These are phyloP conservation scores for Pterocles orientalis DNA, from an alignment of 2,113 vertebrate genomes.

Conservation along the genomic window DNA sequence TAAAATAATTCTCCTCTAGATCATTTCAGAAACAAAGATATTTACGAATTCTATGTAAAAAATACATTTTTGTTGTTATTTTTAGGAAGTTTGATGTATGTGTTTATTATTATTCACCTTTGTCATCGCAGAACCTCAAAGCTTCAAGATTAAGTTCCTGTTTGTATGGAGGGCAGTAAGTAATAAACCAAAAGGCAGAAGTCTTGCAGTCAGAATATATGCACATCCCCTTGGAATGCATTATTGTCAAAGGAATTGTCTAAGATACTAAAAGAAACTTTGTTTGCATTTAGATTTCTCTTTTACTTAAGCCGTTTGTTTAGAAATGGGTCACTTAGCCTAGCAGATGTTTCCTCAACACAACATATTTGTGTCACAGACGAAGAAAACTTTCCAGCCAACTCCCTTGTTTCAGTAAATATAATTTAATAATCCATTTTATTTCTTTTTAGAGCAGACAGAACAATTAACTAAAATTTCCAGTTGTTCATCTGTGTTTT, in stretches of 20 bases:
- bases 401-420: not conserved
- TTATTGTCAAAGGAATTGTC: not conserved
- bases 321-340: slow-evolving; percentile 11
- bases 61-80: not conserved
- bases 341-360: slow-evolving; percentile 27
- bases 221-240: not conserved
- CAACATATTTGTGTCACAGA: not conserved
- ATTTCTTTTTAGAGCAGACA: not conserved
- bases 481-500: not conserved
- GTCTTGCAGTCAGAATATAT: not conserved
- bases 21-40: not conserved
- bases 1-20: not conserved
- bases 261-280: not conserved
- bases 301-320: slow-evolving; percentile 16
- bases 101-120: not conserved
- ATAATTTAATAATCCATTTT: not conserved
- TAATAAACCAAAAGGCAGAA: not conserved
- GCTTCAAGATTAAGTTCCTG: not conserved
- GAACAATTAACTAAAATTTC: not conserved
- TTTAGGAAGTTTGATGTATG: not conserved
- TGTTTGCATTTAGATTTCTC: not conserved
- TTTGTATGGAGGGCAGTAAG: not conserved
- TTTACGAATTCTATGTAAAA: not conserved
- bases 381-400: slow-evolving; percentile 5
- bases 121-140: not conserved